Evolutionary conservation across 1,140 invertebrate species (phyloP).

Genomic region (Tribolium castaneum): DNA sequence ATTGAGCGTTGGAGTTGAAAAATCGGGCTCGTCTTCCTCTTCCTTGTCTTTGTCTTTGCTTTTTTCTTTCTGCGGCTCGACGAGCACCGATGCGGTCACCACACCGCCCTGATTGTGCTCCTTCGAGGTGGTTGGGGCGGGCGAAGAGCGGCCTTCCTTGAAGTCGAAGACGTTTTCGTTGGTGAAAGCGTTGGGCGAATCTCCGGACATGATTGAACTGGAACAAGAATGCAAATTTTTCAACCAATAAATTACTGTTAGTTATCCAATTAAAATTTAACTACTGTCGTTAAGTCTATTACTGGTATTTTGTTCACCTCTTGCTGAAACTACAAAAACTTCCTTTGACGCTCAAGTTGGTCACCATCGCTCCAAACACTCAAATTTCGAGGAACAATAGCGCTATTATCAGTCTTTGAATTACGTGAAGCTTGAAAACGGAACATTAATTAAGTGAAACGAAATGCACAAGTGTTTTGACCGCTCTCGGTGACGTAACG

Average conservation of each 20-base stretch:
- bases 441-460: no score
- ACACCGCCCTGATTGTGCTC: neutral
- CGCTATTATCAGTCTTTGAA: no score
- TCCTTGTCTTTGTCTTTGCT: slow-evolving; percentile 10
- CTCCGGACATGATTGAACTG: slow-evolving; percentile 43
- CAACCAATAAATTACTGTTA: no score
- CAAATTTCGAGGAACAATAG: no score
- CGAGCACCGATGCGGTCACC: slow-evolving; percentile 9
- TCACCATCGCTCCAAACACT: no score
- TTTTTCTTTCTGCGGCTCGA: slow-evolving; percentile 38
- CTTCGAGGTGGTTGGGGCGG: neutral
- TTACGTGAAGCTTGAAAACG: neutral
- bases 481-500: neutral
- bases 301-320: no score
- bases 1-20: neutral
- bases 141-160: slow-evolving; percentile 14
- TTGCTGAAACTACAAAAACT: no score
- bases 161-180: slow-evolving; percentile 25
- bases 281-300: no score
- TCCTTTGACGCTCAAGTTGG: no score
- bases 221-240: neutral
- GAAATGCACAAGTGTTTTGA: no score
- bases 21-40: neutral
- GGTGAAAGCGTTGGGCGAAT: slow-evolving; percentile 20
- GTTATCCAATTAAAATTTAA: no score